phyloP scores from a whole-genome alignment of 2,888 invertebrate species.

The Epirrita christyi region DNA sequence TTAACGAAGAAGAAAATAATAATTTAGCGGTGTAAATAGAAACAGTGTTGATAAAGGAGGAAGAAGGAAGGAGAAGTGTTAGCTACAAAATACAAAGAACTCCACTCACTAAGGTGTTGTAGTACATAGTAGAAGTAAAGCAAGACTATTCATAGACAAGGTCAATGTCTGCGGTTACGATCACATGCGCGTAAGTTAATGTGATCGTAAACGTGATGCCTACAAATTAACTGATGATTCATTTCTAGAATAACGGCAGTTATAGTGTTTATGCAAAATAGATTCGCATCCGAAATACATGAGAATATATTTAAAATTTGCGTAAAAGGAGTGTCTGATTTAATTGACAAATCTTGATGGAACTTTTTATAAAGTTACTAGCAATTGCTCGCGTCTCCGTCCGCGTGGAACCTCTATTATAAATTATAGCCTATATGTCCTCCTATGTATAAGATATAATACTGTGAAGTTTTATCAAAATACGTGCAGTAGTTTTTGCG shows the following conservation, averaged over 20 bases:
- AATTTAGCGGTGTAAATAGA: too few species aligned
- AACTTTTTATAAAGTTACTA: too few species aligned
- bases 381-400: too few species aligned
- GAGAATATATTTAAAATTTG: conserved; percentile 8
- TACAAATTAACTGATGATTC: conserved; percentile 31
- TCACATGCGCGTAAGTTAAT: conserved; percentile 42
- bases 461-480: too few species aligned
- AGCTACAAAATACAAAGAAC: neutral
- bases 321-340: conserved; percentile 2
- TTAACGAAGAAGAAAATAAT: too few species aligned
- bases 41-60: too few species aligned
- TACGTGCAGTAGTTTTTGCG: too few species aligned
- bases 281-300: conserved; percentile 28
- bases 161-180: conserved; percentile 72
- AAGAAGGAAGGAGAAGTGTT: too few species aligned
- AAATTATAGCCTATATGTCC: too few species aligned
- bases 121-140: conserved; percentile 19
- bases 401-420: too few species aligned
- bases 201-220: conserved; percentile 46
- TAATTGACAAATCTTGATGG: neutral
- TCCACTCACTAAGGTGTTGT: too few species aligned
- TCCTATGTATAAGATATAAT: too few species aligned
- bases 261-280: conserved; percentile 34
- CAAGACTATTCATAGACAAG: conserved; percentile 68
- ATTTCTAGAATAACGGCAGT: conserved; percentile 30